These are phyloP conservation scores for Lacerta bilineata DNA, from an alignment of 2,797 vertebrate genomes.

Conservation along the genomic window DNA sequence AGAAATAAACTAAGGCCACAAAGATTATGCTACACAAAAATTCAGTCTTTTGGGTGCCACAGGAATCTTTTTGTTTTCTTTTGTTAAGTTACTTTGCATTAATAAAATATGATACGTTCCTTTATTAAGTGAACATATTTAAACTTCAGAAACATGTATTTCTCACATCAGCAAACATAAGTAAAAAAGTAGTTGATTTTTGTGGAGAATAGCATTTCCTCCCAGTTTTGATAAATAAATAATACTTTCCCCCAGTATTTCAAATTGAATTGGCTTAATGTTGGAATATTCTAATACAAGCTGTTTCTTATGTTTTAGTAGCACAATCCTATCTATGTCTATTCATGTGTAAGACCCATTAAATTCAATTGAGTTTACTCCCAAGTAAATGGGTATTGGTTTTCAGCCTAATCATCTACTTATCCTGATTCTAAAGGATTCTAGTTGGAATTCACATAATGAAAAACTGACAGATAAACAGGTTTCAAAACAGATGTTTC, in stretches of 20 bases:
- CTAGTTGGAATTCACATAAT: neutral
- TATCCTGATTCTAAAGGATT: neutral
- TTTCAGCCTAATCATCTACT: neutral
- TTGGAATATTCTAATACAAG: neutral
- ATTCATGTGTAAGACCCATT: neutral
- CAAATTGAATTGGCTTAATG: neutral
- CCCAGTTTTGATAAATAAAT: neutral
- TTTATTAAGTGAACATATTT: constrained; percentile 45
- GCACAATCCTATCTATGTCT: neutral
- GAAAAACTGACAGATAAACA: neutral
- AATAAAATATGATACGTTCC: neutral
- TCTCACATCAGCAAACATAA: neutral
- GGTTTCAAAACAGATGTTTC: constrained; percentile 53
- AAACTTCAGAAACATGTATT: neutral
- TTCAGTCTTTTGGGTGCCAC: neutral
- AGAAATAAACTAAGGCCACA: neutral
- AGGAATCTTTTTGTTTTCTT: neutral
- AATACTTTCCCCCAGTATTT: neutral
- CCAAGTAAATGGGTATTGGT: neutral
- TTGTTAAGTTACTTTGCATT: neutral
- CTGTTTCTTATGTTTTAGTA: neutral
- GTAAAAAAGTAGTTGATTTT: constrained; percentile 2
- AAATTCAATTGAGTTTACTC: neutral
- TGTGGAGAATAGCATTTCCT: neutral
- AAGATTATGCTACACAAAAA: neutral